Conservation (phyloP, 1,140 invertebrate species). For the Penaeus vannamei region DNA sequence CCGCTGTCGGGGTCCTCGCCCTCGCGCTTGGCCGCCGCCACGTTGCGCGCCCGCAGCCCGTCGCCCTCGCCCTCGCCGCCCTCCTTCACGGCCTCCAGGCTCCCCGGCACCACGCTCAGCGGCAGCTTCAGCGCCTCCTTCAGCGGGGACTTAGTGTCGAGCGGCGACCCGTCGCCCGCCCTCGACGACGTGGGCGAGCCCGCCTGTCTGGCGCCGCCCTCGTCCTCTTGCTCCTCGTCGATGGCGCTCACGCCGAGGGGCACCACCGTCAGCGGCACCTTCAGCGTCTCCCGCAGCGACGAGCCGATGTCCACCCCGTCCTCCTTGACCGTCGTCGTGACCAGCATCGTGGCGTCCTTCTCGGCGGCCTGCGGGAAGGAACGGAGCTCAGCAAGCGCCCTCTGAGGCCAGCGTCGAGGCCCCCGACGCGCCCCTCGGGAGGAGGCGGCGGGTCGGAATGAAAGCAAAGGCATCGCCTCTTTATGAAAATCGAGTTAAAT, state of each 20-base stretch:
- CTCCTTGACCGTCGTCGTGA: conserved; percentile 61
- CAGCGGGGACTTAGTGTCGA: conserved; percentile 43
- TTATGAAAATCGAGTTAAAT: too few species aligned
- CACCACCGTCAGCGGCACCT: conserved; percentile 62
- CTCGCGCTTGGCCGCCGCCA: background rate
- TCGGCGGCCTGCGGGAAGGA: conserved; percentile 52
- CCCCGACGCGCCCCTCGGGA: too few species aligned
- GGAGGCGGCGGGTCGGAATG: too few species aligned
- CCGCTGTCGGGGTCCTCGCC: conserved; percentile 33
- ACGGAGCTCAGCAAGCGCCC: background rate
- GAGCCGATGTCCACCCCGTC: conserved; percentile 59
- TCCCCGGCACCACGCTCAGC: conserved; percentile 44
- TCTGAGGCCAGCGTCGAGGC: too few species aligned
- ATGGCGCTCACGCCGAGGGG: conserved; percentile 52
- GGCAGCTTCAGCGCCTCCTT: conserved; percentile 56
- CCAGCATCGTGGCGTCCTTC: conserved; percentile 60
- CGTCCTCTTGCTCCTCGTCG: conserved; percentile 30
- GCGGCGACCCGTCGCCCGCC: background rate
- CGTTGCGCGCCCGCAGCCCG: background rate
- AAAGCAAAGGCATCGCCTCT: too few species aligned
- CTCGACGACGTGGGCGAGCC: background rate
- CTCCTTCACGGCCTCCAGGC: conserved; percentile 8
- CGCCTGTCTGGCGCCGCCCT: conserved; percentile 11
- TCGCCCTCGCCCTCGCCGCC: conserved; percentile 39
- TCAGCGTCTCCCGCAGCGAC: conserved; percentile 62